Evolutionary conservation across 2,888 invertebrate species (phyloP).

Genomic region (Cantharis rustica): DNA sequence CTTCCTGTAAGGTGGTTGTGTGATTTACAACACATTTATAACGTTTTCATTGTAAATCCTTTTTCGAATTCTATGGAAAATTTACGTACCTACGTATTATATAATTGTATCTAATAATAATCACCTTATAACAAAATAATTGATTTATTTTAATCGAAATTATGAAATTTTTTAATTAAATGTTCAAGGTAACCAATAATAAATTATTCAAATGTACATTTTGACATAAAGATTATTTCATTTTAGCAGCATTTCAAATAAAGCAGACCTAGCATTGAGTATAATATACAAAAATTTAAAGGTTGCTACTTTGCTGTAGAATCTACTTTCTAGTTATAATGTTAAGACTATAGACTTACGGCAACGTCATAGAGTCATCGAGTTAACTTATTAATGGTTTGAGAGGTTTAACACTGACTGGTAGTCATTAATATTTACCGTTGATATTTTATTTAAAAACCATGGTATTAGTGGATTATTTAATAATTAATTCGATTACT

Average conservation of each 20-base stretch:
- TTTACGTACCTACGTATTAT: background rate
- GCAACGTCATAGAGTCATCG: too few species aligned
- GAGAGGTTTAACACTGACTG: too few species aligned
- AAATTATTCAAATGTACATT: background rate
- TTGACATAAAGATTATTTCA: background rate
- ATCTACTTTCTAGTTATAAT: background rate
- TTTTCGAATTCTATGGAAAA: background rate
- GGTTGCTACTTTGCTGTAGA: background rate
- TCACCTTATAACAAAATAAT: background rate
- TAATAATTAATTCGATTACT: too few species aligned
- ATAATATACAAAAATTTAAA: background rate
- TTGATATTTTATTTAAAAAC: too few species aligned
- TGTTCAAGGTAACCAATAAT: background rate
- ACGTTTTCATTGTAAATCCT: background rate
- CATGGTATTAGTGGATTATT: too few species aligned
- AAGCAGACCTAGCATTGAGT: too few species aligned
- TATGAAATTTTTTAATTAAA: background rate
- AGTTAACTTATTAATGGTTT: too few species aligned
- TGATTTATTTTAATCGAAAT: background rate
- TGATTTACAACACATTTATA: slow-evolving; percentile 16
- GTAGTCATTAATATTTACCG: too few species aligned
- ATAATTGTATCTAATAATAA: background rate
- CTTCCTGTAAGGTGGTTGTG: slow-evolving; percentile 11
- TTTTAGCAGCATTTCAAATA: too few species aligned
- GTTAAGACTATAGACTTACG: too few species aligned